These are phyloP conservation scores for Sphenopsis melanotis DNA, from an alignment of 2,797 vertebrate species.

Conservation along the genomic window DNA sequence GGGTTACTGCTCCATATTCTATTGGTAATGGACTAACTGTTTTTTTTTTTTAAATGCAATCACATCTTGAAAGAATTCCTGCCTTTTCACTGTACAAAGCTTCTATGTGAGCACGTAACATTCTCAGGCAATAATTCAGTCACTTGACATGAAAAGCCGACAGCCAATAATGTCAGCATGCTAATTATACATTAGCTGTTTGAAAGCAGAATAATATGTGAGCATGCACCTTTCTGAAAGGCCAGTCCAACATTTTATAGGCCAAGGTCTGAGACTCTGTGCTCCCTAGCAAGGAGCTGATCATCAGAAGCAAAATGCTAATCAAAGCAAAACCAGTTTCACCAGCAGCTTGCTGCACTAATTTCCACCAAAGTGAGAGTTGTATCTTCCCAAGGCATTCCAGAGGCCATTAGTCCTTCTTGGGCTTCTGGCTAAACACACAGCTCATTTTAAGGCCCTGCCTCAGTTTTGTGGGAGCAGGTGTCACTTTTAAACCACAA, in stretches of 20 bases:
- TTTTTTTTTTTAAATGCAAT: neutral
- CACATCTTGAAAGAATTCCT: neutral
- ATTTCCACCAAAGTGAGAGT: accelerated
- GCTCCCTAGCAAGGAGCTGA: neutral
- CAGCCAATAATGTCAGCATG: neutral
- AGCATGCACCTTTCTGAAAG: neutral
- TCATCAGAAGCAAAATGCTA: neutral
- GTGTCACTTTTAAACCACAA: neutral
- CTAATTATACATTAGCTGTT: neutral
- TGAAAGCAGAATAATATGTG: neutral
- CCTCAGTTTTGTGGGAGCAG: neutral
- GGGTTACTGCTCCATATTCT: neutral
- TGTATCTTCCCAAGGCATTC: neutral
- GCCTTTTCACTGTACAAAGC: neutral
- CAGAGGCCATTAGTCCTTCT: neutral
- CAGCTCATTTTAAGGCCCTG: neutral
- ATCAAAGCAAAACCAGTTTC: neutral
- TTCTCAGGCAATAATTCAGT: neutral
- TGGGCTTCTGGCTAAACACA: neutral
- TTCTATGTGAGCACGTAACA: accelerated
- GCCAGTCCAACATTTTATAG: neutral
- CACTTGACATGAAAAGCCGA: neutral
- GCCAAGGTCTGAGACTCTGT: neutral
- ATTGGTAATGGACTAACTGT: neutral
- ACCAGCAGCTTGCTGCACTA: neutral